These are phyloP conservation scores for Oasisia sp. DNA, from an alignment of 2,888 invertebrate species.

Conservation along the genomic window DNA sequence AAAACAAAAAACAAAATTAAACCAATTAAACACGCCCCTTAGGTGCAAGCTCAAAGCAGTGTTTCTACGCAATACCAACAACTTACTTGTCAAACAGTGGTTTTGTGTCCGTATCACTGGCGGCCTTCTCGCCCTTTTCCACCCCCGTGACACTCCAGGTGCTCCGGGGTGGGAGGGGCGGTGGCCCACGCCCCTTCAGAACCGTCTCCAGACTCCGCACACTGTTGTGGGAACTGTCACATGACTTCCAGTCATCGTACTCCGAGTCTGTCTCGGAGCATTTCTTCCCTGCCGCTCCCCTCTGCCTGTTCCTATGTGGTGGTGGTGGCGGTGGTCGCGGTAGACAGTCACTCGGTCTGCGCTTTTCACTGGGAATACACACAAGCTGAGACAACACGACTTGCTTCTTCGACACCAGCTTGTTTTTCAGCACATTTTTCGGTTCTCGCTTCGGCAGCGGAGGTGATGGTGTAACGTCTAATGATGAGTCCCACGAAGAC, in stretches of 20 bases:
- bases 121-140: not conserved
- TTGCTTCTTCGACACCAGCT: not conserved
- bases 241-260: conserved; percentile 1
- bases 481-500: not conserved
- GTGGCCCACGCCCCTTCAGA: not conserved
- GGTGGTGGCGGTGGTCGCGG: not conserved
- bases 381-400: not conserved
- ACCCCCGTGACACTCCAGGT: not conserved
- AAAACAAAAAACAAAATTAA: no score
- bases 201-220: not conserved
- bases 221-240: not conserved
- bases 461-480: not conserved
- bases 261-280: not conserved
- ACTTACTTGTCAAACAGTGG: not conserved
- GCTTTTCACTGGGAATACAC: not conserved
- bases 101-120: not conserved
- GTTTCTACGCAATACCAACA: not conserved
- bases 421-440: not conserved
- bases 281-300: not conserved
- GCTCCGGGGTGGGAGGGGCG: not conserved
- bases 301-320: not conserved
- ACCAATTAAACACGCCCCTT: no score
- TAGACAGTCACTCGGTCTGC: not conserved
- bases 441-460: not conserved
- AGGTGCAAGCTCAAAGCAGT: no score